A percentile compares a stretch with the other conserved stretches of the same genome.
These are phyloP conservation scores for Premnoplex brunnescens DNA, from an alignment of 2,797 vertebrate species.

Conservation along the genomic window DNA sequence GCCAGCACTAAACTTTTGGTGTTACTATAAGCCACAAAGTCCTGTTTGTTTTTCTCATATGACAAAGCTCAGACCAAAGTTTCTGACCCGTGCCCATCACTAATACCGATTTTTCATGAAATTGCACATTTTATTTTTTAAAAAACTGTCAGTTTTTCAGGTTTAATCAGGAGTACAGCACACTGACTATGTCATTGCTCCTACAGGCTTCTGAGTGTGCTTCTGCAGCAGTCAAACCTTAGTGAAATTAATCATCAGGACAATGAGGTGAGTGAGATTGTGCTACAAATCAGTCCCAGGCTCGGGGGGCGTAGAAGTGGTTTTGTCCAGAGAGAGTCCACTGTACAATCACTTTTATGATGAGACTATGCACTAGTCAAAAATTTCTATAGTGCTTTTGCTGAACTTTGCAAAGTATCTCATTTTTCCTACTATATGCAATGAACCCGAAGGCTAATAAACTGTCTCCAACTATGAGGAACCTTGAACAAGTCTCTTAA, in stretches of 20 bases:
- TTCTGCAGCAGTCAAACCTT: conserved; percentile 85
- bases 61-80: neutral
- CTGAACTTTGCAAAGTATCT: neutral
- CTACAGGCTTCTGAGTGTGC: conserved; percentile 82
- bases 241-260: conserved; percentile 89
- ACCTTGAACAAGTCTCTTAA: neutral
- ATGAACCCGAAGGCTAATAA: neutral
- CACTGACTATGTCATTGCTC: conserved; percentile 46
- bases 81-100: neutral
- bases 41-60: neutral
- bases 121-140: neutral
- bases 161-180: neutral
- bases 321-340: neutral
- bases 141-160: neutral
- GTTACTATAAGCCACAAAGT: neutral
- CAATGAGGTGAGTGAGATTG: conserved; percentile 81
- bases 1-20: neutral
- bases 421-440: neutral
- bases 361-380: neutral
- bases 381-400: neutral
- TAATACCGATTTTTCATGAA: neutral
- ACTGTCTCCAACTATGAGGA: neutral
- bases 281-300: neutral
- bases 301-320: neutral
- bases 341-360: neutral